Conservation (phyloP, 2,797 vertebrate genomes). For the Adelosebastes latens region DNA sequence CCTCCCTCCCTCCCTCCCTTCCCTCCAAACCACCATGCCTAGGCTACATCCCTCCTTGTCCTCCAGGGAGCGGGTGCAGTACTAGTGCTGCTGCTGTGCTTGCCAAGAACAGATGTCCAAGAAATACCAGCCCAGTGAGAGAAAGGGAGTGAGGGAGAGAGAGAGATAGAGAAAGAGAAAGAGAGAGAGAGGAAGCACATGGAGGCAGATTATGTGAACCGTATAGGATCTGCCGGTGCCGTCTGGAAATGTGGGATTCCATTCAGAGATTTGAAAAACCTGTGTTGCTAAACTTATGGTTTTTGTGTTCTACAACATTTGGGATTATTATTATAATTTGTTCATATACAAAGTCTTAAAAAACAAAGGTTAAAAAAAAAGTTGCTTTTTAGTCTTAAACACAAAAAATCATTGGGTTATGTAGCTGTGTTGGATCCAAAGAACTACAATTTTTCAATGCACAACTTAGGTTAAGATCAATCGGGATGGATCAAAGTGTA, state of each 20-base stretch:
- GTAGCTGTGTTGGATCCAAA: background rate
- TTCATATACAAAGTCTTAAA: constrained; percentile 29
- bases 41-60: constrained; percentile 61
- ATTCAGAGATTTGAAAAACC: constrained; percentile 72
- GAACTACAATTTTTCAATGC: background rate
- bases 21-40: constrained; percentile 57
- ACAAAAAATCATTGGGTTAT: background rate
- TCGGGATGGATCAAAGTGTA: background rate
- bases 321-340: constrained; percentile 60
- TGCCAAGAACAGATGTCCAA: constrained; percentile 86
- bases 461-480: background rate
- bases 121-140: constrained; percentile 80
- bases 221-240: constrained; percentile 68
- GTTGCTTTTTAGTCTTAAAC: background rate
- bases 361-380: constrained; percentile 27
- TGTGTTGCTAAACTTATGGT: constrained; percentile 73
- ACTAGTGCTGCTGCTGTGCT: constrained; percentile 61
- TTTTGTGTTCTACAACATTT: constrained; percentile 71
- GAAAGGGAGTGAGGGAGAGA: constrained; percentile 55
- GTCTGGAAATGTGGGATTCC: constrained; percentile 73
- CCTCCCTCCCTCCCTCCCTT: constrained; percentile 14
- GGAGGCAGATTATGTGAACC: constrained; percentile 80
- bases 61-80: constrained; percentile 70
- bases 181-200: constrained; percentile 72
- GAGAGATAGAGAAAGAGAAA: constrained; percentile 45